Percentiles rank a stretch among this genome's conserved stretches.
Conservation (phyloP, 2,888 invertebrate genomes). For the Scaptomyza tumidula region DNA sequence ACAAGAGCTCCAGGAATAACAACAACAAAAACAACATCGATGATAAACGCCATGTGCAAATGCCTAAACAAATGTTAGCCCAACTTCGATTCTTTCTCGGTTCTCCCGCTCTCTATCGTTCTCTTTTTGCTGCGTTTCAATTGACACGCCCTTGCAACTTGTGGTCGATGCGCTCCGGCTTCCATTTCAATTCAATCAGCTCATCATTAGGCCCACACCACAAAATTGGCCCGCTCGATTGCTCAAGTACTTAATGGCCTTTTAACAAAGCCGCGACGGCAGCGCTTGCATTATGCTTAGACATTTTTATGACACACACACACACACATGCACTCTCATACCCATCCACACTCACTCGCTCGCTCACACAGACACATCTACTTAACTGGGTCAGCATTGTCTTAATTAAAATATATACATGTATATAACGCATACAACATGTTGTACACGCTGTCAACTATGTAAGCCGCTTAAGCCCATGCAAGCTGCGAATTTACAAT, state of each 20-base stretch:
- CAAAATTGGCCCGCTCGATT: conserved; percentile 42
- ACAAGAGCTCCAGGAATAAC: conserved; percentile 44
- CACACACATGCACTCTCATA: conserved; percentile 5
- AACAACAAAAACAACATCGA: conserved; percentile 8
- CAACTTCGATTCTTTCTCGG: not conserved
- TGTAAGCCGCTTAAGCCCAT: conserved; percentile 66
- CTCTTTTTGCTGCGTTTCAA: conserved; percentile 18
- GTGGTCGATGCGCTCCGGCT: conserved; percentile 18
- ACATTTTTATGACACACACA: conserved; percentile 29
- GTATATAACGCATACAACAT: conserved; percentile 52
- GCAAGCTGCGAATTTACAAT: conserved; percentile 42
- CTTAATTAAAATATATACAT: conserved; percentile 66
- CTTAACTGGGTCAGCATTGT: conserved; percentile 29
- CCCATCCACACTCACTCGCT: not conserved
- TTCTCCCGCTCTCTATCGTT: not conserved
- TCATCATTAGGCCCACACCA: conserved; percentile 37
- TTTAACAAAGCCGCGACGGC: conserved; percentile 42
- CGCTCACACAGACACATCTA: not conserved
- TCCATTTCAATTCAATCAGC: conserved; percentile 2
- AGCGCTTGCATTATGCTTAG: conserved; percentile 23
- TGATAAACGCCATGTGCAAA: conserved; percentile 48
- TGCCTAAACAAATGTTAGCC: conserved; percentile 63
- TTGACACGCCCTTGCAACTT: conserved; percentile 50
- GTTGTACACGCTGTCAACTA: conserved; percentile 51
- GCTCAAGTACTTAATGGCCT: conserved; percentile 36